phyloP scores from a whole-genome alignment of 2,888 invertebrate genomes.

The Pandemis heparana region DNA sequence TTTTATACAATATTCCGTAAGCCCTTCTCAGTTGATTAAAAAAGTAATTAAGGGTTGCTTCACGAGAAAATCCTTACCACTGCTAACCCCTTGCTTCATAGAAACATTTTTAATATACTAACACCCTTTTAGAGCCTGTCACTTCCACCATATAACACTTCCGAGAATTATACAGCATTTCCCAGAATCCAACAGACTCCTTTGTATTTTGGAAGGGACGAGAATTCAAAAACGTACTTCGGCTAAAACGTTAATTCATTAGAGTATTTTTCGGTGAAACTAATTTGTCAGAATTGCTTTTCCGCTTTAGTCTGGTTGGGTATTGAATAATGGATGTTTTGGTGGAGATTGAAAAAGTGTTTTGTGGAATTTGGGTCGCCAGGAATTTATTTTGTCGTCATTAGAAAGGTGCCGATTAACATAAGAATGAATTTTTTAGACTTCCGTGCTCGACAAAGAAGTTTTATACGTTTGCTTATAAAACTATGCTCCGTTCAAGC shows the following conservation, averaged over 20 bases:
- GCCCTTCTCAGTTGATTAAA: neutral
- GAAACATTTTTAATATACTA: constrained; percentile 6
- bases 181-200: constrained; percentile 8
- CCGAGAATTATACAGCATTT: constrained; percentile 5
- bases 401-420: neutral
- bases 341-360: neutral
- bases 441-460: no score
- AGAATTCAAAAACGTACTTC: constrained; percentile 29
- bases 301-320: constrained; percentile 26
- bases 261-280: constrained; percentile 36
- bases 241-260: constrained; percentile 37
- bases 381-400: neutral
- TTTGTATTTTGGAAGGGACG: constrained; percentile 12
- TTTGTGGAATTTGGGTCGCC: constrained; percentile 1
- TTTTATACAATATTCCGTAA: neutral
- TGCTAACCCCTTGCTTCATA: neutral
- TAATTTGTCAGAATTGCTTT: constrained; percentile 43
- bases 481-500: no score
- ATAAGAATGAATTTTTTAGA: neutral
- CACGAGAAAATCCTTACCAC: neutral
- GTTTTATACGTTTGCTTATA: no score
- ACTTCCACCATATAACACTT: constrained; percentile 8
- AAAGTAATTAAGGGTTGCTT: neutral
- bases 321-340: constrained; percentile 32
- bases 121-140: constrained; percentile 9